Base-by-base conservation (phyloP, 2,113 vertebrate genomes). In the Xyliphius kryptos region DNA sequence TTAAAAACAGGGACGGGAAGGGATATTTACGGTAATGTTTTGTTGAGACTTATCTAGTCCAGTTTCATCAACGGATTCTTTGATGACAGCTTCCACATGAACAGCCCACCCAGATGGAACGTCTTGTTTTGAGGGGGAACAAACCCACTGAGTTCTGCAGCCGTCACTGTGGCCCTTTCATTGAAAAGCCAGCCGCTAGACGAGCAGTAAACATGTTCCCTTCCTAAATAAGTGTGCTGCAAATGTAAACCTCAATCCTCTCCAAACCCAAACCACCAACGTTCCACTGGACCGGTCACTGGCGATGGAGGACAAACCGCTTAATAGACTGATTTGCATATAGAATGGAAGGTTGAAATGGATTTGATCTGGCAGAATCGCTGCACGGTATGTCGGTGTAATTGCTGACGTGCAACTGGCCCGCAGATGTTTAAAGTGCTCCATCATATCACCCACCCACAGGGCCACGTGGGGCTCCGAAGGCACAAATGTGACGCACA, bases 91-190 rank as follows among this genome's bases (percentile, higher is more conserved):
- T 52, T 52, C 9, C 14, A 54, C 26, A 38, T 21, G 43, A 26
- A 67, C 10, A 21, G 66, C 38, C 52, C 59, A 69, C 47, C 67
- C 59, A 57, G 13, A 12, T 37, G n/a, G 9, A 10, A 9, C 11
- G 9, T 19, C 15, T 51, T 41, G 52, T 65, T 38, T 20, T 56
- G 13, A 47, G 15, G 11, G 64, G 10, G 9, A 32, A 32, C 26
- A 32, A 32, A 32, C 26, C 26, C 26, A 32, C 26, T 32, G 26
- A 32, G 26, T 32, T 2, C 26, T 32, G 26, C 26, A 32, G 26
- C 26, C 26, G 26, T 32, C 14, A n/a, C 20, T 16, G 2, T n/a
- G 19, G 5, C 7, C 40, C 40, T 53, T 67, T 60, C 52, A 58
- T 46, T 37, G 48, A 6, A 19, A 46, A 6, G 14, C 43, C 14